phyloP scores from a whole-genome alignment of 2,888 invertebrate species.

The Sepioteuthis lessoniana region DNA sequence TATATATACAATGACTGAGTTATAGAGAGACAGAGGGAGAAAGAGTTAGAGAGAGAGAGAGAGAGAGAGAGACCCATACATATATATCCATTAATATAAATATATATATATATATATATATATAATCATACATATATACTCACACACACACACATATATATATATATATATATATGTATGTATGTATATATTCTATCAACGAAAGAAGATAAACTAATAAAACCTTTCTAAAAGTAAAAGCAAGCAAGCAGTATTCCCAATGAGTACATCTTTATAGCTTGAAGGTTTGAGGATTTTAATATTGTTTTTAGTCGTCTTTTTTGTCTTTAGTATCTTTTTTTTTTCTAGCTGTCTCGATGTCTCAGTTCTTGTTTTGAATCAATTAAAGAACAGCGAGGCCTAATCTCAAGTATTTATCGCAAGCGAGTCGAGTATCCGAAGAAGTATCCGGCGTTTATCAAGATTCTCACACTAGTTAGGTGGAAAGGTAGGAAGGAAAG shows the following conservation, averaged over 20 bases:
- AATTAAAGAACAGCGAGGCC: background rate
- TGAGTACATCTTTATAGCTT: too few species aligned
- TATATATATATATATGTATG: background rate
- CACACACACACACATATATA: background rate
- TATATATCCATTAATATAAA: background rate
- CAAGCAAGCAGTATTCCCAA: too few species aligned
- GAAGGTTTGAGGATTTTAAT: too few species aligned
- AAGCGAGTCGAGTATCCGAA: background rate
- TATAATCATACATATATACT: background rate
- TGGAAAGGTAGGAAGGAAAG: background rate
- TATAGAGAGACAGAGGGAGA: too few species aligned
- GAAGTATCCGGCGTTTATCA: background rate
- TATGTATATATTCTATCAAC: too few species aligned
- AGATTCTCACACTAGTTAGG: constrained; percentile 33
- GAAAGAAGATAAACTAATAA: too few species aligned
- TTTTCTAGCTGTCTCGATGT: background rate
- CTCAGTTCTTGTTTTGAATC: background rate
- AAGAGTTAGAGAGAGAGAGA: too few species aligned
- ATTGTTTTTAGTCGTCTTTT: background rate
- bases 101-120: background rate
- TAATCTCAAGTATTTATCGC: background rate
- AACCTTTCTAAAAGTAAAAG: too few species aligned
- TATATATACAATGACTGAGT: too few species aligned
- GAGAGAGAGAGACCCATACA: background rate
- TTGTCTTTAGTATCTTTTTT: background rate